These are phyloP conservation scores for Anniella stebbinsi DNA, from an alignment of 2,797 vertebrate species.

Conservation along the genomic window DNA sequence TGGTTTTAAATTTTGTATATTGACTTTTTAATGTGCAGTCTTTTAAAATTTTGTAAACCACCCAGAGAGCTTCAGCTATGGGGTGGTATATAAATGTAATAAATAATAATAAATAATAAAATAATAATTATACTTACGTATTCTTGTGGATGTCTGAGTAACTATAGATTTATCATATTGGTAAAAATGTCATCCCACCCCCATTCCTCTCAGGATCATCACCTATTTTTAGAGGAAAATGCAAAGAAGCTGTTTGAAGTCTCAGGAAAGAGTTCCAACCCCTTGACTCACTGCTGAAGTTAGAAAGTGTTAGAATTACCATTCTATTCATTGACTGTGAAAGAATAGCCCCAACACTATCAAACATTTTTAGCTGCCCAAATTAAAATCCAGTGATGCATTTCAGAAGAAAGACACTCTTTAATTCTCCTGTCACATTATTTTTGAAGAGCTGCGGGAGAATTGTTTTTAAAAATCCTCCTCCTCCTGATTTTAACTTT, in stretches of 20 bases:
- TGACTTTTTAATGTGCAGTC: too few relatives aligned
- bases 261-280: slow-evolving; percentile 30
- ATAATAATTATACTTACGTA: neutral
- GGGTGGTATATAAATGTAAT: too few relatives aligned
- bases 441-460: slow-evolving; percentile 28
- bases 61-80: too few relatives aligned
- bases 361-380: slow-evolving; percentile 48
- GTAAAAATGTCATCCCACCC: slow-evolving; percentile 30
- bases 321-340: slow-evolving; percentile 44
- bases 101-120: too few relatives aligned
- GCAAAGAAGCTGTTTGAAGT: slow-evolving; percentile 10
- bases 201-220: slow-evolving; percentile 7
- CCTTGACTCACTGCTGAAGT: slow-evolving; percentile 40
- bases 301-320: slow-evolving; percentile 18
- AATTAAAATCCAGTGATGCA: slow-evolving; percentile 42
- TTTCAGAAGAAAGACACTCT: slow-evolving; percentile 29
- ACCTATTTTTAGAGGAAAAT: slow-evolving; percentile 30
- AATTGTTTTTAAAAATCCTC: neutral
- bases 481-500: neutral
- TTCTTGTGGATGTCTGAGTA: neutral
- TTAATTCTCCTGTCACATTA: slow-evolving; percentile 25
- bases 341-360: slow-evolving; percentile 46
- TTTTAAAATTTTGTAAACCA: too few relatives aligned
- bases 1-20: too few relatives aligned
- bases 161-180: slow-evolving; percentile 15